These are phyloP conservation scores for Hipposideros armiger DNA, from an alignment of 2,113 vertebrate genomes.

Conservation along the genomic window DNA sequence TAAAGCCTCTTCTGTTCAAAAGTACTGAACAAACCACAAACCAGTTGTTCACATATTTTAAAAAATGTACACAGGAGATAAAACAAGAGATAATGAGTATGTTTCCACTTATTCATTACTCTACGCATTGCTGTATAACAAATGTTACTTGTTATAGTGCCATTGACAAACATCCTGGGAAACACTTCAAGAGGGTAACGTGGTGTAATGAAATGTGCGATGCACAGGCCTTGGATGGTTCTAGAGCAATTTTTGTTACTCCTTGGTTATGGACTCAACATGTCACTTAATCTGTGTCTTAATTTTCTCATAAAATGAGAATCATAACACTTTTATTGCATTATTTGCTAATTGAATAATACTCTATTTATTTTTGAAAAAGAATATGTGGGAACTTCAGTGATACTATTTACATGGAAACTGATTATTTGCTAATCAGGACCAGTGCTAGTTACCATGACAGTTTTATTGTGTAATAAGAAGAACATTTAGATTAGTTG, in stretches of 20 bases:
- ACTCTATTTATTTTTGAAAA: background rate
- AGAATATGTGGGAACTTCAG: background rate
- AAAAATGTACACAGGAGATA: background rate
- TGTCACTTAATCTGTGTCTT: background rate
- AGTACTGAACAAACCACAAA: background rate
- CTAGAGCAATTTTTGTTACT: background rate
- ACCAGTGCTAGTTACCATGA: background rate
- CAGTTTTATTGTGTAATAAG: background rate
- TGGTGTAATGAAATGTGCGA: background rate
- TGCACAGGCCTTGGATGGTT: background rate
- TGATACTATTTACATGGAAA: background rate
- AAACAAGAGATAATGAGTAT: background rate
- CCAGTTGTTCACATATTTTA: constrained; percentile 17
- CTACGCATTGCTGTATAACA: background rate
- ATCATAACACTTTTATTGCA: background rate
- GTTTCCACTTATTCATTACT: background rate
- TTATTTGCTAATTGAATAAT: background rate
- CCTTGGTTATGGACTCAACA: background rate
- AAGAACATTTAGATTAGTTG: background rate
- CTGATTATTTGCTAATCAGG: background rate
- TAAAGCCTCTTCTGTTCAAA: background rate
- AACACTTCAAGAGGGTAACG: background rate
- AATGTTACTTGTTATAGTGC: background rate
- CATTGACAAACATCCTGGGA: background rate
- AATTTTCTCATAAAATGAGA: background rate